Conservation (phyloP, 23 tunicate genomes). For the Clavelina lepadiformis region DNA sequence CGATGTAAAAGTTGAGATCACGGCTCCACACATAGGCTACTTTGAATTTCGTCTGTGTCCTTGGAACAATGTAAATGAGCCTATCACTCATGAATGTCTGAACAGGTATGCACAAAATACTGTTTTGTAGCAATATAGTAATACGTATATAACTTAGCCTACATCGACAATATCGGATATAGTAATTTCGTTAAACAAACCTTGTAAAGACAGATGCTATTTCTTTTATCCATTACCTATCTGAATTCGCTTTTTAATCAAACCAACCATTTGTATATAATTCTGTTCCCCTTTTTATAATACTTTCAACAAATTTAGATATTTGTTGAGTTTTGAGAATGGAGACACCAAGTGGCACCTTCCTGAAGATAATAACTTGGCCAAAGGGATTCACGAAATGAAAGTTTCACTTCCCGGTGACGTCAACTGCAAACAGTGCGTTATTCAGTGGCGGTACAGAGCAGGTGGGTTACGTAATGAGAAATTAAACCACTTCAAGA, state of each 20-base stretch:
- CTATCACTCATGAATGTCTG: conserved; percentile 56
- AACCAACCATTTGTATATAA: too few relatives aligned
- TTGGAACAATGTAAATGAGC: conserved; percentile 33
- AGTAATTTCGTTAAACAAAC: too few relatives aligned
- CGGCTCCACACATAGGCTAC: conserved; percentile 49
- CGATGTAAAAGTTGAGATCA: conserved; percentile 36
- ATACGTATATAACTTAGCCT: too few relatives aligned
- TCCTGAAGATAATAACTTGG: conserved; percentile 10
- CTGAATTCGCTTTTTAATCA: too few relatives aligned
- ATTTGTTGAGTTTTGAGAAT: conserved; percentile 1
- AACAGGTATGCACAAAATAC: conserved; percentile 27
- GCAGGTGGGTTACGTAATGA: conserved; percentile 17
- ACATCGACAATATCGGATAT: too few relatives aligned
- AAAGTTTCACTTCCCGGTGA: conserved; percentile 30
- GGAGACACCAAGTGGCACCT: conserved; percentile 10
- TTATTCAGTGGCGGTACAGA: conserved; percentile 68
- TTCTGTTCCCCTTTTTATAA: too few relatives aligned
- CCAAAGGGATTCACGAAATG: conserved; percentile 3
- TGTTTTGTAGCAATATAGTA: too few relatives aligned
- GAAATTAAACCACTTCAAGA: background rate
- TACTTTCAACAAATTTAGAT: too few relatives aligned
- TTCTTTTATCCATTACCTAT: too few relatives aligned
- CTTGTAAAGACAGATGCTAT: too few relatives aligned
- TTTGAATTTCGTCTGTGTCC: conserved; percentile 61
- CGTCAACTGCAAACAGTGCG: conserved; percentile 52